A percentile compares a stretch with the other conserved stretches of the same genome.
Conservation (phyloP, 1,140 invertebrate species). For the Ostrea denselamellosa region DNA sequence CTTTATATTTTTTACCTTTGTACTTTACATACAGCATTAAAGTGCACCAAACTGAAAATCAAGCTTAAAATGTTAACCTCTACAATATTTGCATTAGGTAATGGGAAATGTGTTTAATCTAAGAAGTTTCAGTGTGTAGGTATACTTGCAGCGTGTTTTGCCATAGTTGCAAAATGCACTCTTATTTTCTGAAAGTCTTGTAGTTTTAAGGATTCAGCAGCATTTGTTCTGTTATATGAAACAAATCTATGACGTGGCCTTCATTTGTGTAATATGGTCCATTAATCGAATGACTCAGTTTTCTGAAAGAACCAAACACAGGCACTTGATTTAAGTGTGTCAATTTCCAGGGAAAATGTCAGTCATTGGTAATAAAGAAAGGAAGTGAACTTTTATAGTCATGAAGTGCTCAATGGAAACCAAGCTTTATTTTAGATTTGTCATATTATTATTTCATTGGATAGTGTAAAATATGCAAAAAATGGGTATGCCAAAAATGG, state of each 20-base stretch:
- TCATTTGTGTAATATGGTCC: background rate
- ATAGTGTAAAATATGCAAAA: background rate
- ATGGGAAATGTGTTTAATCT: background rate
- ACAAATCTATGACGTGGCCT: background rate
- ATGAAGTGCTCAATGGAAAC: background rate
- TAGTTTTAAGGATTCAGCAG: background rate
- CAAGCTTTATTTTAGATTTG: background rate
- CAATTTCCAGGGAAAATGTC: slow-evolving; percentile 10
- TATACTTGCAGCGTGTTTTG: background rate
- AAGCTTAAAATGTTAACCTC: background rate
- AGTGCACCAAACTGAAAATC: too few species aligned
- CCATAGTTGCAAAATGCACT: background rate
- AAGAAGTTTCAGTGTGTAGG: background rate
- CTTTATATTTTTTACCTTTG: too few species aligned
- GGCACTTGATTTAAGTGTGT: slow-evolving; percentile 24
- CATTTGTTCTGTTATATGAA: background rate
- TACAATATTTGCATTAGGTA: background rate
- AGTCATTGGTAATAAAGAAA: background rate
- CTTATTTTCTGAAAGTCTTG: background rate
- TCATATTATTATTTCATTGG: background rate
- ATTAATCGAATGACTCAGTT: slow-evolving; percentile 27
- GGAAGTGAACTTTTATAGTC: slow-evolving; percentile 14
- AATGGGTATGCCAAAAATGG: background rate
- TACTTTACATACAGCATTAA: too few species aligned
- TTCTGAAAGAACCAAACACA: slow-evolving; percentile 5